These are phyloP conservation scores for Erannis defoliaria DNA, from an alignment of 2,888 invertebrate genomes.

Conservation along the genomic window DNA sequence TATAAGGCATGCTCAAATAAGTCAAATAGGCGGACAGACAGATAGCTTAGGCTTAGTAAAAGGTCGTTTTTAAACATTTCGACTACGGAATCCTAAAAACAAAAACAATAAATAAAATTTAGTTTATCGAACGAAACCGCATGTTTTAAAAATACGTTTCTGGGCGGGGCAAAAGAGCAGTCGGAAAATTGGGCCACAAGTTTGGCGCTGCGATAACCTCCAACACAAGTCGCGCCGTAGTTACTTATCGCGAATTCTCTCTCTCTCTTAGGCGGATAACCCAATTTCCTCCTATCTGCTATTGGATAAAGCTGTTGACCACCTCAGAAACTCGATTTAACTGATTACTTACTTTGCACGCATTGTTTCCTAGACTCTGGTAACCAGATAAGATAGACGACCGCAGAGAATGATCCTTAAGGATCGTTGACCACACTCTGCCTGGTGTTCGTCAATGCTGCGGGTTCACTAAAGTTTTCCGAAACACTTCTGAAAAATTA, in stretches of 20 bases:
- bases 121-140: slow-evolving; percentile 12
- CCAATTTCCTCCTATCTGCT: slow-evolving; percentile 61
- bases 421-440: no score
- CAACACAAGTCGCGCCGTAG: slow-evolving; percentile 15
- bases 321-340: background rate
- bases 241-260: slow-evolving; percentile 66
- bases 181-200: slow-evolving; percentile 62
- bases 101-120: slow-evolving; percentile 4
- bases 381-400: no score
- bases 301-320: slow-evolving; percentile 26
- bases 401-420: no score
- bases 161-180: slow-evolving; percentile 43
- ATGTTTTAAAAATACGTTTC: slow-evolving; percentile 25
- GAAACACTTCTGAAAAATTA: no score
- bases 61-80: no score
- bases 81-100: no score
- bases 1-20: no score
- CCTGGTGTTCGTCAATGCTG: no score
- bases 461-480: no score
- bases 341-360: background rate
- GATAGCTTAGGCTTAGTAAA: no score
- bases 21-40: no score
- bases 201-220: slow-evolving; percentile 70
- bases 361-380: no score
- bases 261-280: slow-evolving; percentile 76